Evolutionary conservation across 2,888 invertebrate species (phyloP), one percentile per base, ranked within the genome.

Genomic region (Hecatera dysodea): DNA sequence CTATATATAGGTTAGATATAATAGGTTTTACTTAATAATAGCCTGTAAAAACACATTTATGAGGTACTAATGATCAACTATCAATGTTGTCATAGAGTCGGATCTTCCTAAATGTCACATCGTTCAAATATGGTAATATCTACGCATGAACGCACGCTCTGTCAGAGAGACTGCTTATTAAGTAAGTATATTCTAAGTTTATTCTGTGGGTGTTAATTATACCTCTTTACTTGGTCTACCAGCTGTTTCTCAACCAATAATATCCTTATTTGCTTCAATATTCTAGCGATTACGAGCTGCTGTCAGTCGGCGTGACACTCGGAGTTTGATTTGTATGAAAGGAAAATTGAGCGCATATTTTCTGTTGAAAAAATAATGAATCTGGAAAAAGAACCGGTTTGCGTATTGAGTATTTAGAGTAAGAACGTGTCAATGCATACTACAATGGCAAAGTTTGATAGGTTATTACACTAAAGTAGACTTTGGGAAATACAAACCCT

Each of bases 171-270:
- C 75, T 39, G 50, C 67, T 72, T 67, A 75, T 67, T 72, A 72
- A 12, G 27, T 75, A 19, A 6, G 11, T 17, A 27, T 63, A 44
- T 17, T 15, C 44, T 72, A 36, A 65, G 56, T 36, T 75, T 27
- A 27, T 15, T 39, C n/a, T 11, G 67, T 67, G 44, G 48, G 42
- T 46, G 56, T 67, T 75, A 67, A 75, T 74, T 74, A 64, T 53
- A 53, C 19, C 36, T 33, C 27, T 36, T 39, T 27, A 15, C 22
- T 44, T 44, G n/a, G 27, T 22, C 17, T 22, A 44, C 50, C 67
- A 72, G 75, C 67, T 72, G 56, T 36, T 72, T 36, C 15, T n/a
- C 9, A 17, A 24, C 9, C 15, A 42, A 42, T 42, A 15, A 42
- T 2, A 67, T 66, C 15, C 27, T 67, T 50, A 50, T 50, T 22